Evolutionary conservation across 2,888 invertebrate species (phyloP), one percentile per base, ranked within the genome.

Genomic region (Agrenia bidenticulata): DNA sequence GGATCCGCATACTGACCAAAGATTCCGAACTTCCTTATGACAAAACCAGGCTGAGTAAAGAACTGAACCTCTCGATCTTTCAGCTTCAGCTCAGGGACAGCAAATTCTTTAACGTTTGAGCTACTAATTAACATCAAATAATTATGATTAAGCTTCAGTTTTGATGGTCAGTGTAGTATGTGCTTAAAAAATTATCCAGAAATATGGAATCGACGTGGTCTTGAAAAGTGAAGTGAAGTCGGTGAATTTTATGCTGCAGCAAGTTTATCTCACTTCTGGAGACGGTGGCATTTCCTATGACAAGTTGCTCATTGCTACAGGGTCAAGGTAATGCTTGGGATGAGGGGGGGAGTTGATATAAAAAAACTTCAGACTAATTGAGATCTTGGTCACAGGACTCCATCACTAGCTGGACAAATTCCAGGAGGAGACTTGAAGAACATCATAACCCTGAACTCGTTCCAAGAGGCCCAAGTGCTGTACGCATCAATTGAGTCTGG

Each of bases 21-120:
- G 98, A 98, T 79, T 81, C 85, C 2, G 83, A 84, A 77, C 80
- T 91, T 13, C 97, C 98, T 0, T 98, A 98, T 79, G 97, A 98
- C 79, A 86, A 97, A 76, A 87, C 94, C 37, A 94, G 94, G 80
- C 84, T 96, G 2, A 93, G 92, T 76, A 98, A 98, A 82, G 82
- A 86, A 0, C 84, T 32, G 5, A 32, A 7, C 32, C 32, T 11
- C 11, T 7, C 4, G 11, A 4, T 32, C 32, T 32, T 32, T 32
- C 32, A 32, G 4, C 32, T 32, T 11, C 5, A 32, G 11, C 32
- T 32, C 11, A 85, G 86, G n/a, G 87, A 86, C 63, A 82, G 90
- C 15, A 85, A 88, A 77, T 85, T 90, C 37, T 85, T 95, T 64
- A 82, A 85, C 2, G 81, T 83, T 50, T 61, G 2, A 55, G 9